Evolutionary conservation across 1,140 invertebrate genomes (phyloP), one percentile per base, ranked within the genome.

Genomic region (Ylistrum balloti): DNA sequence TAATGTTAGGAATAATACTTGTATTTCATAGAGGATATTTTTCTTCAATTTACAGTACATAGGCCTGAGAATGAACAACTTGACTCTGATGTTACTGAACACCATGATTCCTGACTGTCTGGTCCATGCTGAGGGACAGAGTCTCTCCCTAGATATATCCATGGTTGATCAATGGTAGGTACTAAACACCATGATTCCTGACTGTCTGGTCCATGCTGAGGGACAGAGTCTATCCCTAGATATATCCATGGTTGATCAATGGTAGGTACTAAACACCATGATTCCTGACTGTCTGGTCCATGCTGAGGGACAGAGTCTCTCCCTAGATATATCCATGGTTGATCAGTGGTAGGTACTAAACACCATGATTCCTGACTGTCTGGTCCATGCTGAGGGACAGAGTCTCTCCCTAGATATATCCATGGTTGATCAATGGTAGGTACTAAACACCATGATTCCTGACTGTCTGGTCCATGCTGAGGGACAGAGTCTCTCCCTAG

Each of bases 391-490:
- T 22, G 97, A 97, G 35, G 97, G 98, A 0, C 97, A 97, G 91
- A 98, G 98, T 94, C 96, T 99, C 0, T 97, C 97, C 93, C 96
- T 98, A 38, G 98, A 98, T 96, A 98, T 98, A 0, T 97, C 97
- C 33, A 92, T 97, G 97, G 85, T 97, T 97, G 34, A 97, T 97
- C 92, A 98, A 97, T 95, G 97, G 98, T 22, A 97, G 97, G 0
- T 96, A 13, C n/a, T n/a, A n/a, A n/a, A n/a, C n/a, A n/a, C n/a
- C n/a, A n/a, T n/a, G n/a, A n/a, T n/a, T n/a, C n/a, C n/a, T n/a
- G n/a, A n/a, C n/a, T n/a, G n/a, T n/a, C n/a, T n/a, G n/a, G n/a
- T n/a, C n/a, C n/a, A n/a, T n/a, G n/a, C n/a, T n/a, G n/a, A n/a
- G n/a, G n/a, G n/a, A n/a, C n/a, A n/a, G n/a, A n/a, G n/a, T n/a